Conservation (phyloP, 2,888 invertebrate species). For the Tinea semifulvella region DNA sequence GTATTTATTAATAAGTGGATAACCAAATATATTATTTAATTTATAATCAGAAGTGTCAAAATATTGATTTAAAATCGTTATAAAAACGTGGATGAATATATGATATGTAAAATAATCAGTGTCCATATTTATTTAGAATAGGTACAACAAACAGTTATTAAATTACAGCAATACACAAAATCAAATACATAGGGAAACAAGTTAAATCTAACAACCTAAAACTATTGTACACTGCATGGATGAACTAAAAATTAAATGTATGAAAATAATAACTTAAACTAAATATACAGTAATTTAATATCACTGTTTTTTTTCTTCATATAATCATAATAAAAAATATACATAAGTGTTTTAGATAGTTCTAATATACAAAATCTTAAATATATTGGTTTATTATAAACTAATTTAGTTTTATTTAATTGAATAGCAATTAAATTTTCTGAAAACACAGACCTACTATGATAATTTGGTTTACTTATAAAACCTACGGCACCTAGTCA, state of each 20-base stretch:
- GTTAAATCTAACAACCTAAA: no score
- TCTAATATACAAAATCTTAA: constrained; percentile 22
- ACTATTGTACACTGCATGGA: no score
- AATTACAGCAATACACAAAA: no score
- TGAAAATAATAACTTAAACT: no score
- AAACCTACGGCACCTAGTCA: constrained; percentile 23
- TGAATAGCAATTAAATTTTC: constrained; percentile 28
- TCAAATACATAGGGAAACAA: no score
- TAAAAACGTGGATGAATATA: constrained; percentile 19
- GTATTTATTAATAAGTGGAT: constrained; percentile 26
- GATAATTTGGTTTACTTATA: constrained; percentile 28
- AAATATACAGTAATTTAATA: constrained; percentile 18
- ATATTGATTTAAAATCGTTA: no score
- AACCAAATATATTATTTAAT: constrained; percentile 23
- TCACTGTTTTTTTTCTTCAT: constrained; percentile 19
- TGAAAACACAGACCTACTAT: constrained; percentile 27
- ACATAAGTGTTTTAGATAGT: constrained; percentile 22
- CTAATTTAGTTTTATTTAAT: constrained; percentile 18
- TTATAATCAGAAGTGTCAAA: constrained; percentile 27
- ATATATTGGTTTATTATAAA: constrained; percentile 22
- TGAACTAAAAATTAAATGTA: no score
- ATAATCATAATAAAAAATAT: constrained; percentile 22
- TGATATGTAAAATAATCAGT: constrained; percentile 25
- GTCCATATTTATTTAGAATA: no score
- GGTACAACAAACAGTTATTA: no score